Evolutionary conservation across 2,888 invertebrate species (phyloP).

Genomic region (Drosophila suboccidentalis): DNA sequence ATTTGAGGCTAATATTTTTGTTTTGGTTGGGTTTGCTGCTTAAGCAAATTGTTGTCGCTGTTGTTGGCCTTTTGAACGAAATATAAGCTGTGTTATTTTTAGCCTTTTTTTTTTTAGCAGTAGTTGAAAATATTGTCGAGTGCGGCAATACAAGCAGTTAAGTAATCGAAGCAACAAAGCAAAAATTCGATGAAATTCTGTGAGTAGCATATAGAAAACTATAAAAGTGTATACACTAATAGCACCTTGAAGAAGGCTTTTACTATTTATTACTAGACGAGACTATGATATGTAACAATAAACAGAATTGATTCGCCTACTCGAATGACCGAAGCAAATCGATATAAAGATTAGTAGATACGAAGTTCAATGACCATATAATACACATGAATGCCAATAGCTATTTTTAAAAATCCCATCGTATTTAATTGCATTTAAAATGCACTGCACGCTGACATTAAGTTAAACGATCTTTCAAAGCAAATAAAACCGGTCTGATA

Average conservation of each 20-base stretch:
- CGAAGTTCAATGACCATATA: conserved; percentile 22
- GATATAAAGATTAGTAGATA: background rate
- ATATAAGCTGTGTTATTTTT: conserved; percentile 66
- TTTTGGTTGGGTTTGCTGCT: conserved; percentile 45
- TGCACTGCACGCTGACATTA: background rate
- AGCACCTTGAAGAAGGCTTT: conserved; percentile 8
- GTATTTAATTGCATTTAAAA: conserved; percentile 2
- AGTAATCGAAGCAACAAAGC: conserved; percentile 46
- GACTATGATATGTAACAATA: background rate
- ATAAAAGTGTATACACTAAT: background rate
- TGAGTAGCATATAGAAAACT: conserved; percentile 7
- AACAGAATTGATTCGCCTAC: background rate
- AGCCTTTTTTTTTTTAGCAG: conserved; percentile 20
- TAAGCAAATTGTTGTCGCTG: conserved; percentile 41
- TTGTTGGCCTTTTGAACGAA: conserved; percentile 40
- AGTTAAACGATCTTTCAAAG: background rate
- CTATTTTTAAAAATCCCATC: background rate
- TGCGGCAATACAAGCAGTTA: conserved; percentile 39
- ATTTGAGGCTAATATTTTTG: conserved; percentile 61
- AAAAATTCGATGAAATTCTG: conserved; percentile 30
- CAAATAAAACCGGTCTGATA: background rate
- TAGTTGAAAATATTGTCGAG: conserved; percentile 50
- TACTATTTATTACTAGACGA: background rate
- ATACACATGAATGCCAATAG: background rate
- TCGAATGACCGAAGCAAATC: conserved; percentile 8